These are phyloP conservation scores for Lamellibrachia columna DNA, from an alignment of 2,888 invertebrate genomes.

Conservation along the genomic window DNA sequence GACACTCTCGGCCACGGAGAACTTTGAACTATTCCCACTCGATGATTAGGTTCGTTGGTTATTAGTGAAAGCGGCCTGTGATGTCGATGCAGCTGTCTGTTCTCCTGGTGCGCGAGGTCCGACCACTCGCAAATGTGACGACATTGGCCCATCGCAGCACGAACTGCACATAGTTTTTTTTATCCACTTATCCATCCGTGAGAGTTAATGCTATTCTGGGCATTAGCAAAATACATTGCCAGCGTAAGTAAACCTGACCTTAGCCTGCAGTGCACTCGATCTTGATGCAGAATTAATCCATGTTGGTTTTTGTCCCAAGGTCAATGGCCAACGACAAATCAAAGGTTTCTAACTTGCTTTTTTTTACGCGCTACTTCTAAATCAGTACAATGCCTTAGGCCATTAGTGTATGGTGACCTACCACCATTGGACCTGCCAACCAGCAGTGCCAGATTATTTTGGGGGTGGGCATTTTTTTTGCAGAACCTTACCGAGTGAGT, in stretches of 20 bases:
- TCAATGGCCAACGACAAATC: neutral
- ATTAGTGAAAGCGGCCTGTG: neutral
- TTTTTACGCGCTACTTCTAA: too few species aligned
- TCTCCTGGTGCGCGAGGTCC: neutral
- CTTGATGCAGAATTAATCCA: neutral
- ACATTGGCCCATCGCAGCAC: neutral
- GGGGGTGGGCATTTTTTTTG: too few species aligned
- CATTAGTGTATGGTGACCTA: too few species aligned
- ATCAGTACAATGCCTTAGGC: too few species aligned
- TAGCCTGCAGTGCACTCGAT: neutral
- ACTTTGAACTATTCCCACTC: neutral
- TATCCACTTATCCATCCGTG: neutral
- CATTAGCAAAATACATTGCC: neutral
- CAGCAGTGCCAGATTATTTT: too few species aligned
- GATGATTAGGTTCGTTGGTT: neutral
- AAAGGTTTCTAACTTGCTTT: too few species aligned
- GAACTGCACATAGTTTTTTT: neutral
- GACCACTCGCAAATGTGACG: neutral
- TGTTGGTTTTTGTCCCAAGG: neutral
- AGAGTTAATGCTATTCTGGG: conserved; percentile 2
- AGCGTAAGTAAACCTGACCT: neutral
- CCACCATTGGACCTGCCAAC: too few species aligned
- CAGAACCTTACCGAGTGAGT: too few species aligned
- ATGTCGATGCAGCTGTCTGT: neutral
- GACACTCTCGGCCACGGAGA: neutral